Conservation (phyloP, 1,140 invertebrate genomes). For the Laupala kohalensis region DNA sequence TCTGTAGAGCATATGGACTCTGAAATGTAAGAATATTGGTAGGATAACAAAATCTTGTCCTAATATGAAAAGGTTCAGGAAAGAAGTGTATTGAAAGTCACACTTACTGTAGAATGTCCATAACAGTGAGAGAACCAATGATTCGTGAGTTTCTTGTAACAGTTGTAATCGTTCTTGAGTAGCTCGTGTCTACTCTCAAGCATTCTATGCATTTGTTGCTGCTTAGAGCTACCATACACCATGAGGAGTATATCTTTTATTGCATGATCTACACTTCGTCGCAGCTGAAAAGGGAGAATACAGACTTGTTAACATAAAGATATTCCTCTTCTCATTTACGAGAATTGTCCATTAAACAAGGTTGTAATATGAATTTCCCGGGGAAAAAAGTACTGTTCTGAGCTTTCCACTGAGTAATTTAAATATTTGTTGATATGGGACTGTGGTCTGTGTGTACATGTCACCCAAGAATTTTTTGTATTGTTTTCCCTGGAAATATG, state of each 20-base stretch:
- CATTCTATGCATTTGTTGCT: not conserved
- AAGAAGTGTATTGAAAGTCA: not conserved
- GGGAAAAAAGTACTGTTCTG: too few species aligned
- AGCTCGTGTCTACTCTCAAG: not conserved
- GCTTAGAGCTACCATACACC: not conserved
- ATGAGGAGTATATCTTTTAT: not conserved
- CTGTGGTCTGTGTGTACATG: too few species aligned
- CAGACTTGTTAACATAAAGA: too few species aligned
- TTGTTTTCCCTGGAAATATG: too few species aligned
- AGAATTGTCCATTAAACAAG: too few species aligned
- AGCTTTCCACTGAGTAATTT: too few species aligned
- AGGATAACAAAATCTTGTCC: not conserved
- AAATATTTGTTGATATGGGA: too few species aligned
- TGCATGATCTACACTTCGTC: not conserved
- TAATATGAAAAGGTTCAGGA: not conserved
- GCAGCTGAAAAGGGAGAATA: not conserved
- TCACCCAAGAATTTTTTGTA: too few species aligned
- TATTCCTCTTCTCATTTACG: too few species aligned
- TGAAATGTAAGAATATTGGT: not conserved
- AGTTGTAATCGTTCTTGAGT: not conserved
- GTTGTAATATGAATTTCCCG: too few species aligned
- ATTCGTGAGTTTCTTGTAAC: not conserved
- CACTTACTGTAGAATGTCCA: not conserved
- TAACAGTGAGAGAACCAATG: not conserved
- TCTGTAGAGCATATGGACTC: not conserved